Conservation (phyloP, 2,797 vertebrate species). For the Taeniopygia guttata region DNA sequence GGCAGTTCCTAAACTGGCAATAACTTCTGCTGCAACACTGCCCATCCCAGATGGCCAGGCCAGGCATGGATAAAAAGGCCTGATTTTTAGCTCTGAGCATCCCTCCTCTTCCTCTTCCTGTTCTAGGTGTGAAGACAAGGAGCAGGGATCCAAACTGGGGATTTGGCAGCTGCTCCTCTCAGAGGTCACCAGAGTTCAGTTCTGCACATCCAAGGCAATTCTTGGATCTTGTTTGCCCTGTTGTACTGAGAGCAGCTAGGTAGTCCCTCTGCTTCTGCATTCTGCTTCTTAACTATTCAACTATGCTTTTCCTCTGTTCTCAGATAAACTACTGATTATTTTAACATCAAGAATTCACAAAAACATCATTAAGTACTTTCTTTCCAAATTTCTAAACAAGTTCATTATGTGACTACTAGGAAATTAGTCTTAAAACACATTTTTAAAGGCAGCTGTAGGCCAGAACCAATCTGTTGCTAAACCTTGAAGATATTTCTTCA, state of each 20-base stretch:
- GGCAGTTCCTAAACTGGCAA: neutral
- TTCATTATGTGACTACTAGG: neutral
- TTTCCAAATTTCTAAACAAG: neutral
- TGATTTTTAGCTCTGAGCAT: neutral
- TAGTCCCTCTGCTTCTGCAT: neutral
- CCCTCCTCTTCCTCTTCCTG: neutral
- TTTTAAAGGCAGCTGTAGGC: neutral
- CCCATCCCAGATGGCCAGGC: neutral
- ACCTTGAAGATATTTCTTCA: neutral
- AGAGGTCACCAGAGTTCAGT: neutral
- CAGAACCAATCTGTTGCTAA: neutral
- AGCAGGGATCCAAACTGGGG: accelerated
- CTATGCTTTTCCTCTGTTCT: neutral
- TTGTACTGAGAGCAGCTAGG: neutral
- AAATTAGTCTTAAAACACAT: neutral
- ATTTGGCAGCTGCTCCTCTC: neutral
- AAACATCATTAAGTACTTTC: neutral
- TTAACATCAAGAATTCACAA: neutral
- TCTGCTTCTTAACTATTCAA: neutral
- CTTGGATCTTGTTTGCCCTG: neutral
- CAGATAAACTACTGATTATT: neutral
- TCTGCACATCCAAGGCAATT: neutral
- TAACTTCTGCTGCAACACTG: neutral
- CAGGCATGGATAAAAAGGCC: neutral
- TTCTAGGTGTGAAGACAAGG: neutral